Evolutionary conservation across 2,113 vertebrate genomes (phyloP).

Genomic region (Corythaixoides concolor): DNA sequence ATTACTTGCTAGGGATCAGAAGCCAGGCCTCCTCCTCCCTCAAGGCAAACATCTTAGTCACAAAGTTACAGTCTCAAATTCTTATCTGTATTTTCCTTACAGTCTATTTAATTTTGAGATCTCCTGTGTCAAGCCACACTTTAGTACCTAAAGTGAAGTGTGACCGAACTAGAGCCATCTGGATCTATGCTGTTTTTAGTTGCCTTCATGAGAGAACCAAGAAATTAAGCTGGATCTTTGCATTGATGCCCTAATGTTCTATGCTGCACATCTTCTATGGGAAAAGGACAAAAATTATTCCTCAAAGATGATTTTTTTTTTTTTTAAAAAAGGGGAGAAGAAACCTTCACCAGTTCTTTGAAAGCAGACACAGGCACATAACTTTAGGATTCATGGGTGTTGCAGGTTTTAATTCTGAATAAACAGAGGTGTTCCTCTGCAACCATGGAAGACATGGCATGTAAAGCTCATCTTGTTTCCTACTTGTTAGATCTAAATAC

Average conservation of each 20-base stretch:
- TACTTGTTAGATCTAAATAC: not conserved
- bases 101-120: not conserved
- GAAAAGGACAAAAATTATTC: not conserved
- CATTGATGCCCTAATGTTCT: not conserved
- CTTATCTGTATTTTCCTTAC: not conserved
- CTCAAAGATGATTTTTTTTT: not conserved
- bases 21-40: not conserved
- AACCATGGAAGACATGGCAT: not conserved
- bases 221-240: not conserved
- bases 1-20: not conserved
- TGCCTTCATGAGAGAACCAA: not conserved
- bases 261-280: not conserved
- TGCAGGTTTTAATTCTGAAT: not conserved
- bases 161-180: not conserved
- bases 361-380: not conserved
- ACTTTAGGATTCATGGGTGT: not conserved
- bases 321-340: not conserved
- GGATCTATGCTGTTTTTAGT: not conserved
- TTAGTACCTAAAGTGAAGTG: not conserved
- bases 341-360: not conserved
- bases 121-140: not conserved
- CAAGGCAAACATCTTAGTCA: not conserved
- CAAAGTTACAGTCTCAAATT: not conserved
- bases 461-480: not conserved
- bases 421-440: not conserved